Base-by-base conservation (phyloP, 1,140 invertebrate species). In the Ceratosolen solmsi region DNA sequence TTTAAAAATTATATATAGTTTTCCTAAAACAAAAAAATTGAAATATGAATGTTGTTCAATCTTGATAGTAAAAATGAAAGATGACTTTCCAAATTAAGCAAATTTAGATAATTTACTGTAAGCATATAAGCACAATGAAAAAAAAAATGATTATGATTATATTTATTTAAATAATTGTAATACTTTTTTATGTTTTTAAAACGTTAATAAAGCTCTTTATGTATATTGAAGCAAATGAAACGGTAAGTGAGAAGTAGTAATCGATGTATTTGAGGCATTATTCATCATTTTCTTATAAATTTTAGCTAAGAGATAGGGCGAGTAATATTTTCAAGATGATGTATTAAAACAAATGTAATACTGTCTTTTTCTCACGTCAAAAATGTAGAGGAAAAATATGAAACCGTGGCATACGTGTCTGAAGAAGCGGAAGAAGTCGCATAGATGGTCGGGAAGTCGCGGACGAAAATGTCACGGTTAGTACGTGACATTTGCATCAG, bases 401-500 rank as follows among this genome's bases (percentile, higher is more conserved):
- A 58, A 77, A 11, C 27, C 7, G 17, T 22, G 63, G 33, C 36
- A n/a, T 49, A 51, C 46, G 70, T 51, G 38, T 72, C 25, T 30
- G 30, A 33, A 22, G 46, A 36, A 49, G 46, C 1, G 30, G 49
- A 36, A 74, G 49, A 15, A 73, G 25, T 17, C 27, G n/a, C 46
- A 33, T 30, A 33, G 72, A 56, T 49, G 22, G 30, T n/a, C 46
- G 25, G 27, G 27, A 41, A 58, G 22, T 58, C 54, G 51, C 15
- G 38, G 46, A 56, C 25, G 22, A 79, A 68, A 54, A 70, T 51
- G 60, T 51, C 72, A 36, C 51, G 51, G 30, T 22, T 54, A 25
- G 60, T 79, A 79, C 54, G 78, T 72, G 70, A 79, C 65, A 58
- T 71, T 79, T 71, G 54, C 70, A 72, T 79, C 71, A 63, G 41